These are phyloP conservation scores for Ectemnius continuus DNA, from an alignment of 2,888 invertebrate genomes.

Conservation along the genomic window DNA sequence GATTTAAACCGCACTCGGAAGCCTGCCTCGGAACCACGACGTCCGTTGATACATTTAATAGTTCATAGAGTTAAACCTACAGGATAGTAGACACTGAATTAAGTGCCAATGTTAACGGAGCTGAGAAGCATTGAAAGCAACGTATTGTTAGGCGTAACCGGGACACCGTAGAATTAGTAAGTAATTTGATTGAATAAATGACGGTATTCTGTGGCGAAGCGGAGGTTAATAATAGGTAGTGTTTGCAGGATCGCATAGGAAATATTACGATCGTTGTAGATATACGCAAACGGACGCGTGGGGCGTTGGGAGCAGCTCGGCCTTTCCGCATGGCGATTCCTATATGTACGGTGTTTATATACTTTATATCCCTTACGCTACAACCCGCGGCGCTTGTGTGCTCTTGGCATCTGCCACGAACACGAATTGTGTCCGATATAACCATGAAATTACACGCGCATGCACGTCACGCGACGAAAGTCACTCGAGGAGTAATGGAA, in stretches of 20 bases:
- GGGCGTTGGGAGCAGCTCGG: too few relatives aligned
- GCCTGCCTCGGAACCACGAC: too few relatives aligned
- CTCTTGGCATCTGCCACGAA: background rate
- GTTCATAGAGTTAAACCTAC: too few relatives aligned
- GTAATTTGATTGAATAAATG: background rate
- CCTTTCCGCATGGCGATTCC: background rate
- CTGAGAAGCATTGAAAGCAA: too few relatives aligned
- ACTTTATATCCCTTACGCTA: background rate
- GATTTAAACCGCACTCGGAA: too few relatives aligned
- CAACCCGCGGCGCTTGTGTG: background rate
- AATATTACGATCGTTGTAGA: background rate
- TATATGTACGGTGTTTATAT: background rate
- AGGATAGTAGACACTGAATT: too few relatives aligned
- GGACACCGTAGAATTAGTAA: background rate
- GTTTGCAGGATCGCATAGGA: background rate
- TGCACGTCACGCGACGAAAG: background rate
- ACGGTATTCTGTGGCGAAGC: background rate
- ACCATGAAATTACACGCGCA: conserved; percentile 2
- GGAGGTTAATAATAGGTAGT: conserved; percentile 3
- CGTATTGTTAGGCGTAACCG: too few relatives aligned
- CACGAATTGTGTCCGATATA: background rate
- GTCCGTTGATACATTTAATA: too few relatives aligned
- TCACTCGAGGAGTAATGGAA: background rate
- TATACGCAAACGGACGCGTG: background rate
- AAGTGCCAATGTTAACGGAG: too few relatives aligned